These are phyloP conservation scores for Nowickia ferox DNA, from an alignment of 2,888 invertebrate genomes.

Conservation along the genomic window DNA sequence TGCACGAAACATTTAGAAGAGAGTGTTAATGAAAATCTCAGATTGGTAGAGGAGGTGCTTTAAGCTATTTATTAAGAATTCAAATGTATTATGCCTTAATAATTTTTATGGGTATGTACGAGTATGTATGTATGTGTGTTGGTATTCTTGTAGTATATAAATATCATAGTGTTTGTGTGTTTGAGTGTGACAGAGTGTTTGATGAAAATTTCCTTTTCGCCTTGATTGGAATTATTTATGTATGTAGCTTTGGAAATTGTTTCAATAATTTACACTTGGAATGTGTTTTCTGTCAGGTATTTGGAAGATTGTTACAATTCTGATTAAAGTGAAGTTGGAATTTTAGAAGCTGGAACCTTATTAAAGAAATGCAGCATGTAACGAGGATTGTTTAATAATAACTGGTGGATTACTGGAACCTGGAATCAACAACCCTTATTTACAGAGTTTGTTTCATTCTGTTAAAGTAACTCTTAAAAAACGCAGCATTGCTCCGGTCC, in stretches of 20 bases:
- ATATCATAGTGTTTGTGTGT: neutral
- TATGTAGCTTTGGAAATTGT: conserved; percentile 20
- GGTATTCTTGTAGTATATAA: neutral
- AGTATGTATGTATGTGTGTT: neutral
- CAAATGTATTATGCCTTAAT: conserved; percentile 2
- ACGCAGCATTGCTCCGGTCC: accelerated
- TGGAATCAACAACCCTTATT: too few relatives aligned
- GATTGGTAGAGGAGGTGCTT: conserved; percentile 44
- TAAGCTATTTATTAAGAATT: conserved; percentile 40
- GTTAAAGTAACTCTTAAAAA: too few relatives aligned
- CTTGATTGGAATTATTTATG: conserved; percentile 39
- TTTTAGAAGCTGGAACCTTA: neutral
- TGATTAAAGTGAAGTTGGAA: conserved; percentile 13
- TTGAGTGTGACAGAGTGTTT: neutral
- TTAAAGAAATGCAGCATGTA: too few relatives aligned
- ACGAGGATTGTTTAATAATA: too few relatives aligned
- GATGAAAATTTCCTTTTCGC: conserved; percentile 41
- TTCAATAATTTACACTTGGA: conserved; percentile 13
- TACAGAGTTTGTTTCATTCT: too few relatives aligned
- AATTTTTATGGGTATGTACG: neutral
- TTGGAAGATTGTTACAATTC: neutral
- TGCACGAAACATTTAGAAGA: neutral
- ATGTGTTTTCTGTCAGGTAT: conserved; percentile 3
- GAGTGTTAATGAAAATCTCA: conserved; percentile 52
- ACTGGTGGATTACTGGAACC: too few relatives aligned